Conservation (phyloP, 2,888 invertebrate genomes). For the Drosophila nigricruria region DNA sequence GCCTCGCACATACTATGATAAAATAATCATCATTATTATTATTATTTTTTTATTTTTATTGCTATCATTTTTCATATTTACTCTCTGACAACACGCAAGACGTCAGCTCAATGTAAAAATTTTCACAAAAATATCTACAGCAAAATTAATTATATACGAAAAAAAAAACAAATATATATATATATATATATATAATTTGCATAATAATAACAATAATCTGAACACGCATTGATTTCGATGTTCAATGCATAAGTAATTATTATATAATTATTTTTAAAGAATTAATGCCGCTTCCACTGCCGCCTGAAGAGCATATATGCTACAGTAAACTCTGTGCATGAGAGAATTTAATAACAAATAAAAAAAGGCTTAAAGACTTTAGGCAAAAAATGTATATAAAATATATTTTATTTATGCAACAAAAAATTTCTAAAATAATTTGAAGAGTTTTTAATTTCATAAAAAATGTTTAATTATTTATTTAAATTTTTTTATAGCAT, state of each 20-base stretch:
- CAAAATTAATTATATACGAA: constrained; percentile 46
- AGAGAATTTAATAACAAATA: neutral
- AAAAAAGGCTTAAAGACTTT: neutral
- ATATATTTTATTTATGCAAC: neutral
- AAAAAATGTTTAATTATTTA: neutral
- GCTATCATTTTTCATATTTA: constrained; percentile 69
- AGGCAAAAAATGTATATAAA: neutral
- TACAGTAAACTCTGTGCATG: neutral
- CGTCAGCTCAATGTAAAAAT: constrained; percentile 55
- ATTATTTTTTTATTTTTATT: constrained; percentile 32
- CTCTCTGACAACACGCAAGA: constrained; percentile 44
- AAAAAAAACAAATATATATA: constrained; percentile 7
- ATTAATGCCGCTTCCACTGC: constrained; percentile 19
- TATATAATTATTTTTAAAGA: constrained; percentile 61
- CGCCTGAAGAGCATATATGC: neutral
- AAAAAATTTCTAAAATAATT: neutral
- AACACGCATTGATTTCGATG: constrained; percentile 62
- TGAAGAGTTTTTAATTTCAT: neutral
- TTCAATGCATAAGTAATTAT: constrained; percentile 67
- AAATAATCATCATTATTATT: constrained; percentile 63
- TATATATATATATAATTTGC: constrained; percentile 14
- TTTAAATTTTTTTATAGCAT: neutral
- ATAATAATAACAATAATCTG: constrained; percentile 61
- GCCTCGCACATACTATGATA: constrained; percentile 40
- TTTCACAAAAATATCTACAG: constrained; percentile 43